phyloP scores from a whole-genome alignment of 2,888 invertebrate genomes.

The Heteromyza rotundicornis region DNA sequence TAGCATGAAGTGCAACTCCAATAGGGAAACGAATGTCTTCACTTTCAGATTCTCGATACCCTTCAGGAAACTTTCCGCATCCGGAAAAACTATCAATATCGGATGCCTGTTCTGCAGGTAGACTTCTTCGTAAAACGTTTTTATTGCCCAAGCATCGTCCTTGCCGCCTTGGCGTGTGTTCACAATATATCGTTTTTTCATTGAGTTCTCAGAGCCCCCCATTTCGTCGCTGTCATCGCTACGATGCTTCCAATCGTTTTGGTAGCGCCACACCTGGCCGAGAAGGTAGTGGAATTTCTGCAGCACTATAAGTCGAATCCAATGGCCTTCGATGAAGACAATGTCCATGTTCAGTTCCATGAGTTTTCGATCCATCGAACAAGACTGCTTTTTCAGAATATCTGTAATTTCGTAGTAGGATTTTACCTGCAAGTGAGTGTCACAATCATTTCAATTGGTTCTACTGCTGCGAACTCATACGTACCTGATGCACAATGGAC shows the following conservation, averaged over 20 bases:
- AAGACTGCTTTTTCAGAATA: constrained; percentile 42
- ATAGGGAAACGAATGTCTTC: constrained; percentile 54
- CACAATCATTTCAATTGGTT: no score
- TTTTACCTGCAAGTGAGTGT: constrained; percentile 43
- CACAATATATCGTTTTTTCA: constrained; percentile 47
- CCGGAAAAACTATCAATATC: constrained; percentile 52
- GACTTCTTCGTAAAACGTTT: constrained; percentile 55
- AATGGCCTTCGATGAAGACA: constrained; percentile 58
- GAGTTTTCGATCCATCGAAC: constrained; percentile 43
- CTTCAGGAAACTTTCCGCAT: constrained; percentile 44
- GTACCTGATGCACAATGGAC: constrained; percentile 48
- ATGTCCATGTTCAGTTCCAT: constrained; percentile 59
- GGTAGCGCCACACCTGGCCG: constrained; percentile 56
- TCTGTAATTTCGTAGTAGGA: constrained; percentile 56
- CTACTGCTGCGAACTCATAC: no score
- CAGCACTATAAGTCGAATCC: constrained; percentile 55
- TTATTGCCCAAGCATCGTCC: constrained; percentile 59
- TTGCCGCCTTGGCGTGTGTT: constrained; percentile 55
- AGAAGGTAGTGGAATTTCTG: constrained; percentile 61
- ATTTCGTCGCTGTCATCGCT: background rate
- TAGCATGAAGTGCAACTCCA: constrained; percentile 58
- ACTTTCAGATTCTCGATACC: constrained; percentile 54
- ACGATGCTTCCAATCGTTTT: constrained; percentile 60
- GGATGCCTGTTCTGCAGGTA: constrained; percentile 52
- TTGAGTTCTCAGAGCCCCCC: constrained; percentile 41